Conservation (phyloP, 2,797 vertebrate genomes). For the Mormyrops attenuatus region DNA sequence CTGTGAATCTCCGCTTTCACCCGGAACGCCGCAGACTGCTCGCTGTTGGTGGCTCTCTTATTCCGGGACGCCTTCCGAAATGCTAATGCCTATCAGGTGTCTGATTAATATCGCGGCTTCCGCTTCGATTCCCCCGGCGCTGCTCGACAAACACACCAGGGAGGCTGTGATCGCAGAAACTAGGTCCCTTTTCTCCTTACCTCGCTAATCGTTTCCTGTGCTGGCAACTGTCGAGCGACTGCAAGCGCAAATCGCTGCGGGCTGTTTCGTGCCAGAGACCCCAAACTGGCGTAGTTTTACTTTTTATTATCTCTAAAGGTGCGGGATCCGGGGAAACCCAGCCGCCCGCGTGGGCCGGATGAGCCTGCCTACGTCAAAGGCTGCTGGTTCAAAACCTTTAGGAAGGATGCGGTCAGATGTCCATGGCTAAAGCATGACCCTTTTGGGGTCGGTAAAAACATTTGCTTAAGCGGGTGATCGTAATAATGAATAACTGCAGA, state of each 20-base stretch:
- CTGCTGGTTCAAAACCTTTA: neutral
- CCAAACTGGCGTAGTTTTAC: neutral
- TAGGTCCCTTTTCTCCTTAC: neutral
- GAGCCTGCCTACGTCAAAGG: neutral
- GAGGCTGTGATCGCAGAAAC: neutral
- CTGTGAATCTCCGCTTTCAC: neutral
- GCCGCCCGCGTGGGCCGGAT: neutral
- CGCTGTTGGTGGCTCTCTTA: neutral
- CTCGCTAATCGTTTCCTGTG: neutral
- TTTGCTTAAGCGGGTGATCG: neutral
- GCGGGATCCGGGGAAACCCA: neutral
- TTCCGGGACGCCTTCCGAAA: conserved; percentile 12
- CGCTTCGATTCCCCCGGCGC: neutral
- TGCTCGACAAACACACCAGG: neutral
- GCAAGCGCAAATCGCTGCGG: too few species aligned
- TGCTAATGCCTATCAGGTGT: conserved; percentile 17
- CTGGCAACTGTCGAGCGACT: neutral
- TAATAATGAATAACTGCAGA: neutral
- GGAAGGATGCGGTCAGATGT: neutral
- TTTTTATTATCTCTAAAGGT: neutral
- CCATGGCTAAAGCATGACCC: neutral
- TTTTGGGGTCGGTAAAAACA: too few species aligned
- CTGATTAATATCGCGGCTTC: conserved; percentile 17
- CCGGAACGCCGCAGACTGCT: neutral
- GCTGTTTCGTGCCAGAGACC: neutral